phyloP scores from a whole-genome alignment of 2,113 vertebrate genomes.

The Emydura subglobosa region DNA sequence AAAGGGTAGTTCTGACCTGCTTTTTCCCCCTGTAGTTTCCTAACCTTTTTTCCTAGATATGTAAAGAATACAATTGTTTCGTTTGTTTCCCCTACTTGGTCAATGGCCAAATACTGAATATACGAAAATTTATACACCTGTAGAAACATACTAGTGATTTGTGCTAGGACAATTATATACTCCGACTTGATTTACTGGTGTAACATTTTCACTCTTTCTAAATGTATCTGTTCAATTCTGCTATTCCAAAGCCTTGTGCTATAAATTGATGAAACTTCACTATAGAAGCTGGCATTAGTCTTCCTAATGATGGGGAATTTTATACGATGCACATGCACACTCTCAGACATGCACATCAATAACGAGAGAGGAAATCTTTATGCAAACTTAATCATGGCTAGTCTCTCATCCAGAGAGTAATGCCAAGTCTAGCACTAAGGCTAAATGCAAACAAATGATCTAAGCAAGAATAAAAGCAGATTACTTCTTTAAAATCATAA shows the following conservation, averaged over 20 bases:
- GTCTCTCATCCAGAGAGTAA: background rate
- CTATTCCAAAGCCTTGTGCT: background rate
- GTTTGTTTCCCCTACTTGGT: background rate
- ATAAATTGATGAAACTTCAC: background rate
- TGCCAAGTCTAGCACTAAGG: background rate
- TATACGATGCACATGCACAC: fast-evolving
- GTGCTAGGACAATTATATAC: background rate
- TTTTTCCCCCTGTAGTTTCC: background rate
- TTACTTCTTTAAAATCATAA: background rate
- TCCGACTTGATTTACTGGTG: background rate
- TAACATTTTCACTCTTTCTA: background rate
- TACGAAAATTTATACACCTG: background rate
- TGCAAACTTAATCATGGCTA: background rate
- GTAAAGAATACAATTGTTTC: background rate
- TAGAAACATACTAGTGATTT: background rate
- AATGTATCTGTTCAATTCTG: background rate
- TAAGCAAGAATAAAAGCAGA: background rate
- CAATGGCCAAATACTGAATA: background rate
- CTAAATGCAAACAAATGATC: background rate
- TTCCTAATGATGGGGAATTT: background rate
- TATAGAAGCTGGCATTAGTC: background rate
- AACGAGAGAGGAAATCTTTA: background rate
- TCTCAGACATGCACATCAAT: background rate
- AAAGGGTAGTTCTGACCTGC: slow-evolving; percentile 16
- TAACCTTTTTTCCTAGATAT: background rate